phyloP scores from a whole-genome alignment of 2,113 vertebrate species.

The Hyla sarda region DNA sequence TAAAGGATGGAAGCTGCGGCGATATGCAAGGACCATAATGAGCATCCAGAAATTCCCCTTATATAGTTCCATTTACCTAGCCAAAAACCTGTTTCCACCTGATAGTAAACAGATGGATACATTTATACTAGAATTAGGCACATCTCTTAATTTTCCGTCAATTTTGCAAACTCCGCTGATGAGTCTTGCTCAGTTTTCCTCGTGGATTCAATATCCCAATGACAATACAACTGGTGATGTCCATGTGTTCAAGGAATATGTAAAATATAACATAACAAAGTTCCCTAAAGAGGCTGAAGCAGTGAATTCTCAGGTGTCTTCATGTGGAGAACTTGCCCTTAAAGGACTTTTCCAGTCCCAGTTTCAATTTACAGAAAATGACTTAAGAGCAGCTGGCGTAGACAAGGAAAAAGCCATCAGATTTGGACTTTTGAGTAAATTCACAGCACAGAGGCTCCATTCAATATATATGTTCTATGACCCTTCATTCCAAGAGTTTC shows the following conservation, averaged over 20 bases:
- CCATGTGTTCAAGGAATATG: conserved; percentile 51
- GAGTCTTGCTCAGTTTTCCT: background rate
- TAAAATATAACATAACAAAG: conserved; percentile 37
- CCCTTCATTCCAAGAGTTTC: conserved; percentile 66
- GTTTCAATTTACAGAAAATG: conserved; percentile 63
- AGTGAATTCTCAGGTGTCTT: conserved; percentile 46
- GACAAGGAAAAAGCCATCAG: conserved; percentile 59
- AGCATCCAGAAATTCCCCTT: conserved; percentile 62
- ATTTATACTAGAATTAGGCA: conserved; percentile 21
- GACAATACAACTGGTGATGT: background rate
- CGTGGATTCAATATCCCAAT: conserved; percentile 51
- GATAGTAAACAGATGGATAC: background rate
- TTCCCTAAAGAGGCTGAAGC: background rate
- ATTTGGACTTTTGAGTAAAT: conserved; percentile 65
- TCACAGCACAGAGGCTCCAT: conserved; percentile 66
- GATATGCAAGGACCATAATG: conserved; percentile 58
- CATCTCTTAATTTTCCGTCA: background rate
- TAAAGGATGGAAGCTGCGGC: conserved; percentile 47
- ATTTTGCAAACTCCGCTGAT: conserved; percentile 55
- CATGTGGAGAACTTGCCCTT: conserved; percentile 66
- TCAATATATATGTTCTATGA: conserved; percentile 65
- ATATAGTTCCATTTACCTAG: conserved; percentile 60
- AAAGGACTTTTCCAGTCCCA: conserved; percentile 59
- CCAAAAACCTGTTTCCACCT: conserved; percentile 59
- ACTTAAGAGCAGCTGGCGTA: conserved; percentile 61